Evolutionary conservation across 2,797 vertebrate genomes (phyloP).

Genomic region (Anguilla marmorata): DNA sequence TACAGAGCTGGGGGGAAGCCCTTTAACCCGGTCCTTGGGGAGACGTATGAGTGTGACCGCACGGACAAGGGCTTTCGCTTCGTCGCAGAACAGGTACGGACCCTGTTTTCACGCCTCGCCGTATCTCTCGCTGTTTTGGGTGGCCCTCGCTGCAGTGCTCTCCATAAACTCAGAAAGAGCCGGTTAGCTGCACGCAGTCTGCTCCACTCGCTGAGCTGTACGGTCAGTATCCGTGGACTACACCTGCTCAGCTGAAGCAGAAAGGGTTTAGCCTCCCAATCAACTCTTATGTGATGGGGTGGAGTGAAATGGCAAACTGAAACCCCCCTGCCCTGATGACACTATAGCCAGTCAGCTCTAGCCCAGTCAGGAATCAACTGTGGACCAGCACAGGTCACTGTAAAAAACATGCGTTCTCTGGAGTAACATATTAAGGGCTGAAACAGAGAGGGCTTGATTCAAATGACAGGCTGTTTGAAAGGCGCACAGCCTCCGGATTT

Average conservation of each 20-base stretch:
- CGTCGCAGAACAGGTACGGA: slow-evolving; percentile 78
- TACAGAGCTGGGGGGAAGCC: slow-evolving; percentile 95
- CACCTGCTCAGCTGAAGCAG: neutral
- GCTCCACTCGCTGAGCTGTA: neutral
- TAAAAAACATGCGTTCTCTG: neutral
- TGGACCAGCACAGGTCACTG: neutral
- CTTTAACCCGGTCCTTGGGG: slow-evolving; percentile 94
- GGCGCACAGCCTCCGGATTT: neutral
- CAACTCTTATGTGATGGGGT: neutral
- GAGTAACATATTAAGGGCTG: neutral
- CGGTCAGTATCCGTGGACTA: neutral
- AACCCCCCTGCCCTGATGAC: neutral
- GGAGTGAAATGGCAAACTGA: neutral
- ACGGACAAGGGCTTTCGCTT: slow-evolving; percentile 91
- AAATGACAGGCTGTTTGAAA: neutral
- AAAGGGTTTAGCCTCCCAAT: neutral
- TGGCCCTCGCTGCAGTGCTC: neutral
- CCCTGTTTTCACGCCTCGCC: slow-evolving; percentile 24
- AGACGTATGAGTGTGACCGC: slow-evolving; percentile 90
- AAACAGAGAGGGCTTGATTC: neutral
- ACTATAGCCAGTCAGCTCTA: neutral
- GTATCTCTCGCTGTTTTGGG: slow-evolving; percentile 33
- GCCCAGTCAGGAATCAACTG: neutral
- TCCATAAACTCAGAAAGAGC: neutral
- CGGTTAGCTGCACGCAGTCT: neutral